A percentile compares a stretch with the other conserved stretches of the same genome.
phyloP scores from a whole-genome alignment of 2,888 invertebrate genomes.

The Drepana falcataria region DNA sequence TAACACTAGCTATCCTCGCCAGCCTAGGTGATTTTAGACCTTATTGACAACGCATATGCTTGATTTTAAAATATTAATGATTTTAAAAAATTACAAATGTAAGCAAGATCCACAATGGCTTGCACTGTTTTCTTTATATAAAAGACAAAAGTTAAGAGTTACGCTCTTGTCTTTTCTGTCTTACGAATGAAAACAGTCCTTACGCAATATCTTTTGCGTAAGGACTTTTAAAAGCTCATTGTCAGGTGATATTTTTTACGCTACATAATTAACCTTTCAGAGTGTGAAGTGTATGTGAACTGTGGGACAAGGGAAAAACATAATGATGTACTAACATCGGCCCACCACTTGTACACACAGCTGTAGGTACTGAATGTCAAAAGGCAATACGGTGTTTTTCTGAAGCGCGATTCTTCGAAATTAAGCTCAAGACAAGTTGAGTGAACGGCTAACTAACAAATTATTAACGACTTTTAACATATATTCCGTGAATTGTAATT shows the following conservation, averaged over 20 bases:
- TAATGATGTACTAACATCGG: conserved; percentile 11
- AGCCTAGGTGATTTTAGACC: no score
- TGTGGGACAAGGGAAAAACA: conserved; percentile 10
- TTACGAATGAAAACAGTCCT: not conserved
- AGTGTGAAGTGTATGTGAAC: conserved; percentile 22
- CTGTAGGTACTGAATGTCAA: conserved; percentile 11
- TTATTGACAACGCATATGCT: no score
- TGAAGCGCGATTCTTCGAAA: not conserved
- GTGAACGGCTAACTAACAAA: not conserved
- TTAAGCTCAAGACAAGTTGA: not conserved
- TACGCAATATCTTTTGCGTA: conserved; percentile 12
- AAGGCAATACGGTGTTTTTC: not conserved
- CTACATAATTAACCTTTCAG: conserved; percentile 32
- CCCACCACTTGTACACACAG: conserved; percentile 8
- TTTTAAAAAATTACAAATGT: no score
- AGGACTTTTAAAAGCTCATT: conserved; percentile 24
- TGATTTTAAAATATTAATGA: no score
- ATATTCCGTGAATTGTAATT: no score
- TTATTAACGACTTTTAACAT: not conserved
- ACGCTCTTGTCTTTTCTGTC: no score
- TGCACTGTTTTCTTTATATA: no score
- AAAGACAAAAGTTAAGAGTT: no score
- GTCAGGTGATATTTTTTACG: conserved; percentile 35
- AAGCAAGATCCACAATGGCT: no score
- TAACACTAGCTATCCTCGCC: no score